Conservation (phyloP, 2,888 invertebrate genomes). For the Sarcophaga caerulescens region DNA sequence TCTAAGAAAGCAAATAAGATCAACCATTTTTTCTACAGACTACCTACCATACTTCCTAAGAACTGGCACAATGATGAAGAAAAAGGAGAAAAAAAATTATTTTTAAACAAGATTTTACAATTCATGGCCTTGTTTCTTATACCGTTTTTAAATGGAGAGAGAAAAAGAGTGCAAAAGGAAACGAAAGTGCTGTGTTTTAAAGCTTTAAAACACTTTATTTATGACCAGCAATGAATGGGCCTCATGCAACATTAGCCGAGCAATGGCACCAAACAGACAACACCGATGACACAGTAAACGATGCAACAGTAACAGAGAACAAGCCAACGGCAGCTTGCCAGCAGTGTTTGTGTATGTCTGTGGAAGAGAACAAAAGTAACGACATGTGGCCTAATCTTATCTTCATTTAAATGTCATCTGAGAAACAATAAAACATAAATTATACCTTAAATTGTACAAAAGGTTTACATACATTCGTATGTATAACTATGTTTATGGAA, state of each 20-base stretch:
- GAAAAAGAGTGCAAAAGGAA: not conserved
- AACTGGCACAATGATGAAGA: conserved; percentile 9
- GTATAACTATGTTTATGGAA: conserved; percentile 1
- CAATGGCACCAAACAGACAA: conserved; percentile 23
- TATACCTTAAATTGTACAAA: conserved; percentile 67
- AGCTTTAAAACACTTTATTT: conserved; percentile 60
- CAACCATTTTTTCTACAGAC: not conserved
- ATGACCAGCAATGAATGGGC: conserved; percentile 33
- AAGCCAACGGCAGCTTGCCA: conserved; percentile 47
- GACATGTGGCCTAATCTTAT: conserved; percentile 72
- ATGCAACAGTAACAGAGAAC: conserved; percentile 11
- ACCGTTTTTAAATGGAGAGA: conserved; percentile 5
- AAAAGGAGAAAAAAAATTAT: not conserved
- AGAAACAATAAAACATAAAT: conserved; percentile 76
- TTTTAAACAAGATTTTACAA: conserved; percentile 7
- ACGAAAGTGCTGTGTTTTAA: conserved; percentile 51
- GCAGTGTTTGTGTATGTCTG: conserved; percentile 12
- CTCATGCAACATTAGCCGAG: conserved; percentile 33
- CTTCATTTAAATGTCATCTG: conserved; percentile 75
- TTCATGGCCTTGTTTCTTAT: not conserved
- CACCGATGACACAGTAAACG: conserved; percentile 48
- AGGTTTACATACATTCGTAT: conserved; percentile 20
- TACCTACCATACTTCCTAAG: conserved; percentile 25
- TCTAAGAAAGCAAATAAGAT: no score
- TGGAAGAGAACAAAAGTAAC: conserved; percentile 67